Evolutionary conservation across 2,888 invertebrate genomes (phyloP), one percentile per base, ranked within the genome.

Genomic region (Eumerus sabulonum): DNA sequence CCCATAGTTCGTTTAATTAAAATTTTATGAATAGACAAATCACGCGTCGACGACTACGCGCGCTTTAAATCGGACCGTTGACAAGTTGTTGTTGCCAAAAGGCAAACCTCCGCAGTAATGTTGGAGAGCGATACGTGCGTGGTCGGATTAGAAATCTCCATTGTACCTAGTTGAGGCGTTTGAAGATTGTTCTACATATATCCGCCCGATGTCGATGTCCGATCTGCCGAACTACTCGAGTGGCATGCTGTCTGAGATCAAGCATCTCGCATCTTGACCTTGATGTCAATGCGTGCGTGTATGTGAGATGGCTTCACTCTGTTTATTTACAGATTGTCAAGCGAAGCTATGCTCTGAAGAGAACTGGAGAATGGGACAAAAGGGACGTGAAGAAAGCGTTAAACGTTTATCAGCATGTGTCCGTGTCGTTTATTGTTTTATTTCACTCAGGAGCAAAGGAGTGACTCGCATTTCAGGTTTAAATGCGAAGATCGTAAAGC

Each of bases 181-280:
- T 47, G 50, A 45, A 19, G 38, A 47, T 62, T 67, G 48, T 67
- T 73, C 59, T 7, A n/a, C 11, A 36, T 66, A 50, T 44, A 67
- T 66, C 62, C 47, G 67, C 64, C 71, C 66, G 14, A 44, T 62
- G 66, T 66, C 66, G 66, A 66, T 45, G 76, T 40, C 72, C 76
- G 76, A 62, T 72, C 60, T 71, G 17, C n/a, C n/a, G n/a, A n/a
- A 27, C 27, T 2, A 27, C 3, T 27, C 2, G 27, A 4, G 27
- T 53, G 19, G 57, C 27, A 27, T n/a, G 40, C 12, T n/a, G 40
- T n/a, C n/a, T 40, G 40, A 48, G 60, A 71, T 56, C 44, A 45
- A 66, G 54, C 59, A 51, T 47, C 27, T 47, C 64, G 40, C 66
- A 66, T 51, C 45, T 62, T 76, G 76, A 66, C 76, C 76, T 76